These are phyloP conservation scores for Pseudotriccus pelzelni DNA, from an alignment of 2,797 vertebrate species.

Conservation along the genomic window DNA sequence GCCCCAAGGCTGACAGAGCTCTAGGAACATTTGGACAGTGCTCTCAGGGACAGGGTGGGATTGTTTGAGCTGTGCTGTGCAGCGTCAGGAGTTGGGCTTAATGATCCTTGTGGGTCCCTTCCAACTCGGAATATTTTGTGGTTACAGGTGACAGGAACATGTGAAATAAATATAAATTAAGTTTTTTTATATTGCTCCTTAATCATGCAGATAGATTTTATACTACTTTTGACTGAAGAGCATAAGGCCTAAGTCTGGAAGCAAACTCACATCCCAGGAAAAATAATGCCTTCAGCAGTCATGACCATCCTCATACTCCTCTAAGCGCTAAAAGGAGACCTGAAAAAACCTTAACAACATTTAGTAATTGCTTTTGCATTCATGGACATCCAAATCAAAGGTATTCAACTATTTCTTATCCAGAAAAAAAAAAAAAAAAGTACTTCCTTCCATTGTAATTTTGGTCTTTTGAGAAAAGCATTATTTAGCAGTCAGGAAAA, in stretches of 20 bases:
- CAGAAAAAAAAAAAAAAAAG: no score
- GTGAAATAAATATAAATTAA: not conserved
- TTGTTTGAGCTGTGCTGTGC: not conserved
- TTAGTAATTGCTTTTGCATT: not conserved
- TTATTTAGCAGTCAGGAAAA: not conserved
- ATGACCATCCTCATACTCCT: not conserved
- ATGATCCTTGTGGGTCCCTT: not conserved
- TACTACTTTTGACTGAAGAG: not conserved
- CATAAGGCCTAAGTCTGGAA: not conserved
- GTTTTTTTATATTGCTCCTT: not conserved
- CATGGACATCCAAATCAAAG: not conserved
- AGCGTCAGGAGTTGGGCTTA: accelerated
- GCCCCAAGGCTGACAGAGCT: not conserved
- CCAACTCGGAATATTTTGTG: not conserved
- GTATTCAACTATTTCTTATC: not conserved
- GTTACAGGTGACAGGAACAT: not conserved
- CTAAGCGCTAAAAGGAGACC: not conserved
- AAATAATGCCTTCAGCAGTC: not conserved
- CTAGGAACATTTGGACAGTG: accelerated
- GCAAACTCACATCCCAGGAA: not conserved
- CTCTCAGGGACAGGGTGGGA: not conserved
- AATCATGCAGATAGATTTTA: not conserved
- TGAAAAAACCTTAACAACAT: not conserved
- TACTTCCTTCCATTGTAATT: not conserved
- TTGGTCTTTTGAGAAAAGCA: not conserved